These are phyloP conservation scores for Drosophila kepulauana DNA, from an alignment of 1,140 invertebrate species.

Conservation along the genomic window DNA sequence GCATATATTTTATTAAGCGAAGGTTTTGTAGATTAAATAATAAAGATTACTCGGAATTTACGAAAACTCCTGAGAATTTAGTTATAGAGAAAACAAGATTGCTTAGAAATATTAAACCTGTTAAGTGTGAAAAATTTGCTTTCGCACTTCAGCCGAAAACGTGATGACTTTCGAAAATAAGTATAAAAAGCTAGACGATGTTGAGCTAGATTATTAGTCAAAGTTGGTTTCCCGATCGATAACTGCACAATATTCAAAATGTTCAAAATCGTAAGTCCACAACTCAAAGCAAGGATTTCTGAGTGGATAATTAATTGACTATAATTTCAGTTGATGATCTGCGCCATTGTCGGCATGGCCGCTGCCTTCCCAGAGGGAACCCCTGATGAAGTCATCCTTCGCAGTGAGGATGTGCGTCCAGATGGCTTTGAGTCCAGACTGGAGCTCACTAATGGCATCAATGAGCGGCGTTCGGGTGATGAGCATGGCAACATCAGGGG, in stretches of 20 bases:
- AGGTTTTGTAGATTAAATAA: background rate
- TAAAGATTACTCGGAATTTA: no score
- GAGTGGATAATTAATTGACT: background rate
- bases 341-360: constrained; percentile 57
- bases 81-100: no score
- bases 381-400: constrained; percentile 39
- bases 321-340: no score
- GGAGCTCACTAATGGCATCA: constrained; percentile 87
- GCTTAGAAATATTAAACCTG: no score
- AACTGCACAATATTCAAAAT: constrained; percentile 60
- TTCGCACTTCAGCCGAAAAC: background rate
- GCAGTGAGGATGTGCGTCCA: constrained; percentile 48
- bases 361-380: constrained; percentile 26
- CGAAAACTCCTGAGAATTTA: no score
- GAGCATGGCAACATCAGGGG: constrained; percentile 62
- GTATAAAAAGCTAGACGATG: constrained; percentile 55
- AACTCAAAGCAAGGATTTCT: background rate
- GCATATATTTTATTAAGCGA: no score
- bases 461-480: constrained; percentile 68
- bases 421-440: constrained; percentile 78
- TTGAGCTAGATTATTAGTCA: constrained; percentile 58
- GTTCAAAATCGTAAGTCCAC: constrained; percentile 74
- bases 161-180: background rate
- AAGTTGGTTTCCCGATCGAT: constrained; percentile 49
- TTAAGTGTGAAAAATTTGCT: no score